Evolutionary conservation across 2,797 vertebrate genomes (phyloP), one percentile per base, ranked within the genome.

Genomic region (Serranus cabrilla): DNA sequence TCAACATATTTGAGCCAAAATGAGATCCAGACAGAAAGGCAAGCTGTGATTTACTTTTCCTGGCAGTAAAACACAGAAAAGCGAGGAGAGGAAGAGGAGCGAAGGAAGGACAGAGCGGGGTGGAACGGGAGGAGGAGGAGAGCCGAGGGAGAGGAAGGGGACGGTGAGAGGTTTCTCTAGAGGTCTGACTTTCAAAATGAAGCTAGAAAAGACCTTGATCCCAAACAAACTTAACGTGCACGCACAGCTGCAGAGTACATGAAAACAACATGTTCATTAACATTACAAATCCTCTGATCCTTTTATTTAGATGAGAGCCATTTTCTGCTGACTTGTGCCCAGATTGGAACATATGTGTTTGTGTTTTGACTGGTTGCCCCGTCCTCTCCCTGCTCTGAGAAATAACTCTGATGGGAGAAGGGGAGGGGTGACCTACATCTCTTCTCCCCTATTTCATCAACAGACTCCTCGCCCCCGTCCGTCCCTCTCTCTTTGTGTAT

Each of bases 31-130:
- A 91, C 87, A 78, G 74, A 84, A 74, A 87, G 90, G 89, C 83
- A 80, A 81, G 76, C 85, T 71, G 84, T 84, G 90, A 92, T 94
- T 92, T 93, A 93, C 83, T 94, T 94, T 93, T 93, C 91, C 91
- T 93, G 94, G 93, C 92, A 92, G 63, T 20, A 16, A 87, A 88
- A 90, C 80, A 88, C 74, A 93, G 82, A 85, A 51, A 85, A 69
- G 60, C 2, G 2, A 66, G 37, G 59, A 74, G 74, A 76, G 49
- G 64, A 31, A 74, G 80, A 82, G 74, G 77, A 83, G 46, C 57
- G 64, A 78, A 78, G 79, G 72, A 83, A 74, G 69, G 66, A 83
- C 58, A 78, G 66, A 82, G 66, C 7, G 1, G 73, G 71, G 74
- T 61, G 73, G 78, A 82, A 76, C 49, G 27, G 58, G 58, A 52